phyloP scores from a whole-genome alignment of 1,140 invertebrate species.

The Magallana gigas region DNA sequence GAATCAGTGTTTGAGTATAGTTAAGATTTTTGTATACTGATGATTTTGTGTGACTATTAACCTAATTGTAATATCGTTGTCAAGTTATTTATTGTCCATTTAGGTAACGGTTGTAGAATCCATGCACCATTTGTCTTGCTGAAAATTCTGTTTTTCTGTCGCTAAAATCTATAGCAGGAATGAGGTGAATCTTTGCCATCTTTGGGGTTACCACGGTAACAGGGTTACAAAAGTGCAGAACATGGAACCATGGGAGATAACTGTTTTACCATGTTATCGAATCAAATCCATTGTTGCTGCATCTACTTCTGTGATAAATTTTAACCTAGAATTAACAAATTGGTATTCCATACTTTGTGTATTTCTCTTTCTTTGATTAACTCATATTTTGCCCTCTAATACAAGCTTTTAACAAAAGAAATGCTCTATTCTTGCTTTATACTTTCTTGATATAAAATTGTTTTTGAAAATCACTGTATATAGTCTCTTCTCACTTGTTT shows the following conservation, averaged over 20 bases:
- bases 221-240: background rate
- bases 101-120: background rate
- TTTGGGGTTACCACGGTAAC: background rate
- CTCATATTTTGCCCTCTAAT: background rate
- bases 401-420: background rate
- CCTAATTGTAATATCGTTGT: conserved; percentile 12
- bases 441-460: background rate
- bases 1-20: background rate
- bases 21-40: conserved; percentile 7
- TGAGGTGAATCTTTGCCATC: background rate
- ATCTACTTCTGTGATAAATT: background rate
- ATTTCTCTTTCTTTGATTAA: background rate
- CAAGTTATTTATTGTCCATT: background rate
- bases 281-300: background rate
- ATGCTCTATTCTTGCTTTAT: background rate
- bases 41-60: conserved; percentile 33
- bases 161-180: background rate
- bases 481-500: conserved; percentile 13
- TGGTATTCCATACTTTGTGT: background rate
- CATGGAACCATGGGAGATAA: background rate
- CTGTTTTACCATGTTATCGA: background rate
- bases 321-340: background rate
- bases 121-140: background rate
- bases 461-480: background rate
- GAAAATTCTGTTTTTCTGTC: background rate